Conservation (phyloP, 2,113 vertebrate species). For the Ivindomyrus marchei region DNA sequence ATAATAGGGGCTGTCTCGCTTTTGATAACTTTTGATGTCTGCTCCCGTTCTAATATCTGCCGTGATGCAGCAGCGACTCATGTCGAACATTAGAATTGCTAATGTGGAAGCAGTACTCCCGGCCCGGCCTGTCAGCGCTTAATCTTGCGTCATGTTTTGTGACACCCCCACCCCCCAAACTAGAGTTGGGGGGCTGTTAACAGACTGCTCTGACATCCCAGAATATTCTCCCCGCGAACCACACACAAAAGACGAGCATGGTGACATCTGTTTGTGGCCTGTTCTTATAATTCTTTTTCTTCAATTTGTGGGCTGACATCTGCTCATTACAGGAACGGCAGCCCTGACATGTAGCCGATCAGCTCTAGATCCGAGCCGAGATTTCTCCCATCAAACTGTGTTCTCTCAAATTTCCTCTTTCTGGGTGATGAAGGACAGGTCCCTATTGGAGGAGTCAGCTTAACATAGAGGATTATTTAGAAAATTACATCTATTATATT, state of each 20-base stretch:
- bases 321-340: constrained; percentile 33
- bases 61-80: constrained; percentile 32
- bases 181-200: constrained; percentile 22
- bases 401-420: not conserved
- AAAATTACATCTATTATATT: not conserved
- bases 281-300: constrained; percentile 37
- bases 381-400: not conserved
- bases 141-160: constrained; percentile 36
- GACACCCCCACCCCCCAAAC: constrained; percentile 21
- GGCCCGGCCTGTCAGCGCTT: constrained; percentile 28
- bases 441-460: not conserved
- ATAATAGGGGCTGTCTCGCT: constrained; percentile 29
- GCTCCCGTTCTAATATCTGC: constrained; percentile 27
- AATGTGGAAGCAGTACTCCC: constrained; percentile 28
- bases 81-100: constrained; percentile 44
- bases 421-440: not conserved
- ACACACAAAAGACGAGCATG: not conserved
- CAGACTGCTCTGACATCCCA: constrained; percentile 29
- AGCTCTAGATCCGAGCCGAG: not conserved
- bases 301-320: constrained; percentile 32
- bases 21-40: constrained; percentile 33
- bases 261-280: constrained; percentile 30
- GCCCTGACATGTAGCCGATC: constrained; percentile 25
- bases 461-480: not conserved
- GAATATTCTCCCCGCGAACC: constrained; percentile 18